These are phyloP conservation scores for Bombus affinis DNA, from an alignment of 1,140 invertebrate species.

Conservation along the genomic window DNA sequence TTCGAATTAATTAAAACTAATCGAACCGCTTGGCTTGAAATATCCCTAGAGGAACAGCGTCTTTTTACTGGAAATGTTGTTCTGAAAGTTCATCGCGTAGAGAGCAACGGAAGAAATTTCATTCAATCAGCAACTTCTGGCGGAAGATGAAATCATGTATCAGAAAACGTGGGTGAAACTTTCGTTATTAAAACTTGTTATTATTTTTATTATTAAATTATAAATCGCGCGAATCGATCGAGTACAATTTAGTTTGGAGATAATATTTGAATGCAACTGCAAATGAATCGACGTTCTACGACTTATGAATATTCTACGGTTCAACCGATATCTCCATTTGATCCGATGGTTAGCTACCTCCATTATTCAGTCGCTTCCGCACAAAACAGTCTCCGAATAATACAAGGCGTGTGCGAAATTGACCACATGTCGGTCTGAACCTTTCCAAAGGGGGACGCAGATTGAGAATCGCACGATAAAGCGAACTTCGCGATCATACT, in stretches of 20 bases:
- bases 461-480: neutral
- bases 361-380: constrained; percentile 39
- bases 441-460: neutral
- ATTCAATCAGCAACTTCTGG: constrained; percentile 19
- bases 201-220: neutral
- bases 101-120: neutral
- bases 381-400: constrained; percentile 20
- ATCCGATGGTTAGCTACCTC: constrained; percentile 6
- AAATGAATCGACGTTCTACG: neutral
- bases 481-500: neutral
- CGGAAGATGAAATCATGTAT: neutral
- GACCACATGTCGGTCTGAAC: neutral
- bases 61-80: neutral
- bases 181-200: constrained; percentile 21
- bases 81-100: neutral
- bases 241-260: neutral
- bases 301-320: constrained; percentile 28
- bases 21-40: neutral
- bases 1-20: neutral
- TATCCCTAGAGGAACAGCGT: no score
- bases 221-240: neutral
- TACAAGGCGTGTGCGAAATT: constrained; percentile 34
- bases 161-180: neutral
- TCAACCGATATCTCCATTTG: constrained; percentile 23
- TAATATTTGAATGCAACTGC: neutral